Evolutionary conservation across 2,797 vertebrate species (phyloP).

Genomic region (Poliocrania exsul): DNA sequence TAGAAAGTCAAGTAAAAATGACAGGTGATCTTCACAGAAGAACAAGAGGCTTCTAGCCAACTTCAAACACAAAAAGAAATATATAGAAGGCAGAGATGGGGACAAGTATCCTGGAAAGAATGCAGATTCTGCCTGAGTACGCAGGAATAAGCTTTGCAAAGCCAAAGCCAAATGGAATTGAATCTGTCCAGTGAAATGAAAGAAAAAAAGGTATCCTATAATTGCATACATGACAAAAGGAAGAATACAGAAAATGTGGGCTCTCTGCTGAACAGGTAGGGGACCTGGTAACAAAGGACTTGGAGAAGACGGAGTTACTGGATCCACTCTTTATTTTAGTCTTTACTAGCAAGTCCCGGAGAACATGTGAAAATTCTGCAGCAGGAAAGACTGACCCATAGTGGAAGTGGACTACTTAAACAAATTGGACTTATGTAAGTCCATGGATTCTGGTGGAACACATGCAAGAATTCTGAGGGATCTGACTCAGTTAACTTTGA

Average conservation of each 20-base stretch:
- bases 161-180: background rate
- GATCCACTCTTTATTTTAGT: background rate
- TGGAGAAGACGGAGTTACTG: background rate
- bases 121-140: background rate
- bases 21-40: background rate
- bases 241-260: background rate
- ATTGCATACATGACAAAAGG: background rate
- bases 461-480: background rate
- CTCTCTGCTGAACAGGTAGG: background rate
- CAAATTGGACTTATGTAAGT: background rate
- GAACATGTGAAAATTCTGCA: background rate
- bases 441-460: background rate
- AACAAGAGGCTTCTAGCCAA: background rate
- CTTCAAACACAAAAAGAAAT: background rate
- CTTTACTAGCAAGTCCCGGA: background rate
- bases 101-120: background rate
- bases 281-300: background rate
- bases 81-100: background rate
- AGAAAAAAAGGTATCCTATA: background rate
- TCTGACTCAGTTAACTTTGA: background rate
- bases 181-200: background rate
- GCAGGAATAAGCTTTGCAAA: background rate
- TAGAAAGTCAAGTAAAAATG: background rate
- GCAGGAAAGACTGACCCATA: background rate
- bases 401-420: background rate